A percentile compares a stretch with the other conserved stretches of the same genome.
Conservation (phyloP, 2,113 vertebrate genomes). For the Dendrocopos noguchii region DNA sequence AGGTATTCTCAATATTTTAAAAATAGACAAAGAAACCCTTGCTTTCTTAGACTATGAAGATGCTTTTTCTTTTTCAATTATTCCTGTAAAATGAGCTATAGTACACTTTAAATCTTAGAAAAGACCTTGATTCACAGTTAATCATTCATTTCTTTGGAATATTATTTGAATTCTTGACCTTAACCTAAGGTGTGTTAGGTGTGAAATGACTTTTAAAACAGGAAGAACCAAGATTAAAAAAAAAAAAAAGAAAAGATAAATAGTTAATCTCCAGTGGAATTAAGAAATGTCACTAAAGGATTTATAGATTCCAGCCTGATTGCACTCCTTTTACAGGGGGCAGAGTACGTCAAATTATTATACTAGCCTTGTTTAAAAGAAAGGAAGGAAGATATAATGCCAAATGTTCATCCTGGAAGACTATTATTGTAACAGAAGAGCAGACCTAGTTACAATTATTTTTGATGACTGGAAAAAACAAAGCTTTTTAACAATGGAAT, state of each 20-base stretch:
- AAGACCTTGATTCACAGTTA: not conserved
- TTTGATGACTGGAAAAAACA: not conserved
- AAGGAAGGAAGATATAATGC: not conserved
- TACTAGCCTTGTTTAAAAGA: not conserved
- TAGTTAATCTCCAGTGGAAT: not conserved
- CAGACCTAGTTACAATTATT: not conserved
- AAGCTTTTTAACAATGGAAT: not conserved
- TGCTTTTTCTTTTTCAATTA: not conserved
- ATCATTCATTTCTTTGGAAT: not conserved
- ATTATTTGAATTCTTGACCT: not conserved
- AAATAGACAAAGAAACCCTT: not conserved
- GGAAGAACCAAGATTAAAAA: not conserved
- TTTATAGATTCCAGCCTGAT: not conserved
- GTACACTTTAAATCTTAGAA: not conserved
- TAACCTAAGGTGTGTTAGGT: not conserved
- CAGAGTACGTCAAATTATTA: not conserved
- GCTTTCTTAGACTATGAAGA: not conserved
- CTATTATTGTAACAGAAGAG: not conserved
- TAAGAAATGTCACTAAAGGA: not conserved
- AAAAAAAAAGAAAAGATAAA: not conserved
- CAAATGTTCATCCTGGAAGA: not conserved
- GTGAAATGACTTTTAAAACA: not conserved
- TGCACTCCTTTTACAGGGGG: not conserved
- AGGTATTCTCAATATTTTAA: not conserved
- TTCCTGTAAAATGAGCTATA: not conserved